These are phyloP conservation scores for Eilema caniola DNA, from an alignment of 2,888 invertebrate species.

Conservation along the genomic window DNA sequence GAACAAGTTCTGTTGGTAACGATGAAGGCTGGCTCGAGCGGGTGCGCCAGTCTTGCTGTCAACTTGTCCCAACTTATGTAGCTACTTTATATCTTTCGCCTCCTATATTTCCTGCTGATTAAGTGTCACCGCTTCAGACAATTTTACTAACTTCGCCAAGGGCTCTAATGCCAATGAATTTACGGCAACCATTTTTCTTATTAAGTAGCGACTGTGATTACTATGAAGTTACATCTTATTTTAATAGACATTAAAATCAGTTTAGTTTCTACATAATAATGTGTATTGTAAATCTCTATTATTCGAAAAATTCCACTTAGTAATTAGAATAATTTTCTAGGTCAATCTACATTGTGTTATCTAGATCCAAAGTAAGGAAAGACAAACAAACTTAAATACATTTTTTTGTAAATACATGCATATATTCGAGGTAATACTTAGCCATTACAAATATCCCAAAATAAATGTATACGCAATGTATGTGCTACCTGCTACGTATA, in stretches of 20 bases:
- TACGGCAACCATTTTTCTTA: constrained; percentile 6
- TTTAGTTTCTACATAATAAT: not conserved
- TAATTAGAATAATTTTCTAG: not conserved
- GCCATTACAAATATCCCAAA: not conserved
- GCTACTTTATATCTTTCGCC: constrained; percentile 55
- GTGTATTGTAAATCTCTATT: not conserved
- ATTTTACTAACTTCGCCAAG: constrained; percentile 17
- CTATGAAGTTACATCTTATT: not conserved
- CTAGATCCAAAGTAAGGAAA: not conserved
- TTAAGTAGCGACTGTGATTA: not conserved
- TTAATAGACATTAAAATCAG: not conserved
- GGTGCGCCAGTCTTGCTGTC: constrained; percentile 52
- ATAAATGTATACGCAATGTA: not conserved
- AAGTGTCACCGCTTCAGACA: constrained; percentile 38
- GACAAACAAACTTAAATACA: too few species aligned
- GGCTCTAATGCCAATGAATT: not conserved
- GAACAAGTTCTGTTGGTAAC: constrained; percentile 50
- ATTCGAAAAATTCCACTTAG: not conserved
- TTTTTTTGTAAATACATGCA: too few species aligned
- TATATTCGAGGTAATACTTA: not conserved
- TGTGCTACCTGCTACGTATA: constrained; percentile 33
- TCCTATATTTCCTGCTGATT: constrained; percentile 50
- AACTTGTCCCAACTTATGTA: constrained; percentile 56
- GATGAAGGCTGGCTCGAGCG: constrained; percentile 40
- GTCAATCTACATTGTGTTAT: not conserved